phyloP scores from a whole-genome alignment of 2,113 vertebrate species.

The Notarius quadriscutis region DNA sequence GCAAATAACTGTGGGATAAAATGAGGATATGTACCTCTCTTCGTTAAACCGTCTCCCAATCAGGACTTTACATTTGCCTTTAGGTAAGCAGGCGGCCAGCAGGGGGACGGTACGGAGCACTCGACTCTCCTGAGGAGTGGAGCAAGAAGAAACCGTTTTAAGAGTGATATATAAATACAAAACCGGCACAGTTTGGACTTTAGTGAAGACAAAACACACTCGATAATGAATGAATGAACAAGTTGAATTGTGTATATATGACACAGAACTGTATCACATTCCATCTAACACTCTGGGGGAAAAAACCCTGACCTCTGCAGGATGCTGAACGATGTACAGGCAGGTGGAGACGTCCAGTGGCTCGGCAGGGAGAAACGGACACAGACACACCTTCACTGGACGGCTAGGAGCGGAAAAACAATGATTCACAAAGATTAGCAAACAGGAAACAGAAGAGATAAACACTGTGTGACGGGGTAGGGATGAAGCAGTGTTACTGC shows the following conservation, averaged over 20 bases:
- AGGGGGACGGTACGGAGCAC: conserved; percentile 92
- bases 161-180: background rate
- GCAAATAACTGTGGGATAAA: background rate
- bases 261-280: background rate
- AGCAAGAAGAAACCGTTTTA: background rate
- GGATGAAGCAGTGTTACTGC: background rate
- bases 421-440: background rate
- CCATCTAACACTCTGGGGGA: background rate
- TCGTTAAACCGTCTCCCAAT: conserved; percentile 90
- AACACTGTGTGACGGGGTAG: background rate
- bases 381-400: conserved; percentile 94
- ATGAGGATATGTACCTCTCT: conserved; percentile 76
- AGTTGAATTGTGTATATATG: background rate
- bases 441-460: background rate
- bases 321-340: conserved; percentile 94
- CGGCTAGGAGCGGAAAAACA: conserved; percentile 69
- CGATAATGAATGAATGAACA: background rate
- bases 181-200: background rate
- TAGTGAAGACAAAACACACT: background rate
- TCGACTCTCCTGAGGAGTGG: conserved; percentile 81
- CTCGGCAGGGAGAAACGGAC: conserved; percentile 86
- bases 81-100: conserved; percentile 88
- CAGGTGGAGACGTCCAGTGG: conserved; percentile 86
- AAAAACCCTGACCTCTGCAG: conserved; percentile 86
- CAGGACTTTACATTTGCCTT: conserved; percentile 86